These are phyloP conservation scores for Xestia rhomboidea DNA, from an alignment of 2,888 invertebrate genomes.

Conservation along the genomic window DNA sequence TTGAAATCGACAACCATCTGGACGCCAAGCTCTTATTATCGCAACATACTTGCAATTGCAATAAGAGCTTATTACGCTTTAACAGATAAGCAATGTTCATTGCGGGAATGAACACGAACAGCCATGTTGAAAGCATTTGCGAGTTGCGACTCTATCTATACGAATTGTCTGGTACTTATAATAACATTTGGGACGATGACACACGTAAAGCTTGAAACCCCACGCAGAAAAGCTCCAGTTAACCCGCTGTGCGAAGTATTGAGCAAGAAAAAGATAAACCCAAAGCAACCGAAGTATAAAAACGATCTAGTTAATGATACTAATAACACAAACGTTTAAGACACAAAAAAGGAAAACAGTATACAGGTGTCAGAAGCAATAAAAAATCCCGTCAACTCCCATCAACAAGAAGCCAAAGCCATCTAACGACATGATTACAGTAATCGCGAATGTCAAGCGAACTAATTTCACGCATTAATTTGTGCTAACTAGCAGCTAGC, in stretches of 20 bases:
- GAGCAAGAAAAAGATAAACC: constrained; percentile 11
- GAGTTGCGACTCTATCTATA: neutral
- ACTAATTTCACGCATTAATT: constrained; percentile 51
- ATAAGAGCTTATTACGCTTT: neutral
- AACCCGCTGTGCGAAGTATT: neutral
- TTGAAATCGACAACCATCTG: neutral
- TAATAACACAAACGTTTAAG: constrained; percentile 6
- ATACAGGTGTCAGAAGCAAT: constrained; percentile 42
- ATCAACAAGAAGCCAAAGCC: constrained; percentile 23
- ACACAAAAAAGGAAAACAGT: constrained; percentile 8
- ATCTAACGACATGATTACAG: constrained; percentile 42
- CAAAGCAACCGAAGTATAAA: neutral
- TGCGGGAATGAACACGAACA: neutral
- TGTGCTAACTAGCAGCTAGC: constrained; percentile 29
- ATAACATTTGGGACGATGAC: neutral
- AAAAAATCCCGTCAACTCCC: constrained; percentile 36
- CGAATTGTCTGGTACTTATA: neutral
- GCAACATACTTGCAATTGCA: neutral
- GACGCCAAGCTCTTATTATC: neutral
- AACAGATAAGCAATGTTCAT: neutral
- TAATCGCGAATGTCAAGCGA: constrained; percentile 44
- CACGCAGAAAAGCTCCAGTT: neutral
- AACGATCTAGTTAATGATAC: neutral
- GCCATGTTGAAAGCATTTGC: neutral
- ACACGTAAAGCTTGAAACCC: neutral